phyloP scores from a whole-genome alignment of 2,888 invertebrate genomes.

The Halocaridina rubra region DNA sequence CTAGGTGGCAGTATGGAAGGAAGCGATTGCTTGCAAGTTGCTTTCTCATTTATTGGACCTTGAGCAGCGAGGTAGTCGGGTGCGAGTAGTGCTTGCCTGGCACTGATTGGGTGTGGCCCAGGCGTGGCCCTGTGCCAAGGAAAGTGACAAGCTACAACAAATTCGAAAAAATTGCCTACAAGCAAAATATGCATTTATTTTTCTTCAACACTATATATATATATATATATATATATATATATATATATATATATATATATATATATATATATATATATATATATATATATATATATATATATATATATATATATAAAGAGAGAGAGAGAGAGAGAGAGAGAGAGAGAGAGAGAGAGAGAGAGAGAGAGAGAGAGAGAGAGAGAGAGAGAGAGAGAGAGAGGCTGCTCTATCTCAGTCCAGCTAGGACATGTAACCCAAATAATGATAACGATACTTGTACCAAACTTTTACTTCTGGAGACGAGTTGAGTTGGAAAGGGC shows the following conservation, averaged over 20 bases:
- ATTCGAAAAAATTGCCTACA: no score
- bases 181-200: no score
- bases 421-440: no score
- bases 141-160: slow-evolving; percentile 33
- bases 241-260: no score
- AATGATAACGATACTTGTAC: no score
- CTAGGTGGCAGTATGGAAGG: neutral
- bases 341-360: neutral
- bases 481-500: neutral
- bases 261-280: no score
- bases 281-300: no score
- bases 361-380: neutral
- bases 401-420: neutral
- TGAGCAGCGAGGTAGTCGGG: slow-evolving; percentile 12
- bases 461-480: neutral
- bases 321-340: no score
- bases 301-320: no score
- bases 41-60: slow-evolving; percentile 6
- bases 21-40: neutral
- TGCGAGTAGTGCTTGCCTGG: slow-evolving; percentile 11
- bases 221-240: no score
- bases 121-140: slow-evolving; percentile 42
- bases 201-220: no score
- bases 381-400: neutral
- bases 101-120: slow-evolving; percentile 34